A percentile compares a stretch with the other conserved stretches of the same genome.
These are phyloP conservation scores for Orchesella flavescens DNA, from an alignment of 2,888 invertebrate species.

Conservation along the genomic window DNA sequence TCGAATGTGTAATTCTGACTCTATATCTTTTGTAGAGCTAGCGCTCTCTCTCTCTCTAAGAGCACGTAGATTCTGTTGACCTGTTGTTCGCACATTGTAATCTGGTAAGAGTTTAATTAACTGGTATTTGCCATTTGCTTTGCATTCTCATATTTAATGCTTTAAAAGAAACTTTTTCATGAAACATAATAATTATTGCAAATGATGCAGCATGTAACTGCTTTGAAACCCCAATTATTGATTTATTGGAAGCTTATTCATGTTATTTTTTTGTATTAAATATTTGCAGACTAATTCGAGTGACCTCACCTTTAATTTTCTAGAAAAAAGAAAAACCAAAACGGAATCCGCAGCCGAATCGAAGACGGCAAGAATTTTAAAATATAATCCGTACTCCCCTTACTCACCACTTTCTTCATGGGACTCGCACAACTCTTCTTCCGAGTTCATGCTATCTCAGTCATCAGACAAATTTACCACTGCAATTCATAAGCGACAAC, in stretches of 20 bases:
- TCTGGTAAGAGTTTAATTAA: constrained; percentile 31
- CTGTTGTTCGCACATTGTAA: constrained; percentile 30
- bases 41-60: no score
- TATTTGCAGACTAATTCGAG: constrained; percentile 23
- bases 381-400: constrained; percentile 63
- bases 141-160: no score
- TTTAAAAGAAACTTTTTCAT: no score
- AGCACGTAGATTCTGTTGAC: constrained; percentile 28
- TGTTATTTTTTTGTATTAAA: neutral
- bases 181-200: no score
- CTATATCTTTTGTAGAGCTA: constrained; percentile 40
- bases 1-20: no score
- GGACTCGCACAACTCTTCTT: constrained; percentile 13
- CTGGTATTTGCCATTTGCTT: no score
- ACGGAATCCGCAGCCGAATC: constrained; percentile 37
- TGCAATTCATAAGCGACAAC: constrained; percentile 23
- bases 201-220: no score
- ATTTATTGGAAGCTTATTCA: no score
- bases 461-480: constrained; percentile 28
- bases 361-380: constrained; percentile 64
- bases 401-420: constrained; percentile 36
- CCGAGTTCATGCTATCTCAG: constrained; percentile 26
- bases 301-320: constrained; percentile 17
- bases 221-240: no score
- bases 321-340: constrained; percentile 55